Evolutionary conservation across 2,888 invertebrate genomes (phyloP).

Genomic region (Reticulitermes lucifugus): DNA sequence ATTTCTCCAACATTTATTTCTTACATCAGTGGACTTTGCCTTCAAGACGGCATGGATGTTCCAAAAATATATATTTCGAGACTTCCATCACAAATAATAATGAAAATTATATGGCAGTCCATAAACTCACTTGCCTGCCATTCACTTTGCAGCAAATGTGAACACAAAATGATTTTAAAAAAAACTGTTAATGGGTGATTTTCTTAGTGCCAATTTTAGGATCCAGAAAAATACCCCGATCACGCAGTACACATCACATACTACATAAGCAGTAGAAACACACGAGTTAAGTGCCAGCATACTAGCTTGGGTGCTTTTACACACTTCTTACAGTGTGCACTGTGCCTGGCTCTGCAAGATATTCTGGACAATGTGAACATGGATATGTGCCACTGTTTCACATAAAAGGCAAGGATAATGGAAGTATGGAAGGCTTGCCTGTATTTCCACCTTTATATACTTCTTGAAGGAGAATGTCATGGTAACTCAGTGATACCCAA

Average conservation of each 20-base stretch:
- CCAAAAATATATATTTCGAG: too few species aligned
- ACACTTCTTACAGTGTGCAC: background rate
- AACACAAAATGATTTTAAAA: too few species aligned
- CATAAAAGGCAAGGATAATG: constrained; percentile 22
- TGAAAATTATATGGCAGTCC: too few species aligned
- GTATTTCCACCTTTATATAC: background rate
- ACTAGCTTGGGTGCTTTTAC: background rate
- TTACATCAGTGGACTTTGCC: too few species aligned
- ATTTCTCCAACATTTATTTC: too few species aligned
- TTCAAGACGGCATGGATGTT: too few species aligned
- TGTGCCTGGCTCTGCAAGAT: background rate
- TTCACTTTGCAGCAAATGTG: too few species aligned
- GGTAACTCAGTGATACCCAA: constrained; percentile 25
- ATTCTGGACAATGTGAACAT: background rate
- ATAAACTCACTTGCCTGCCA: too few species aligned
- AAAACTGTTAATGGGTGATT: too few species aligned
- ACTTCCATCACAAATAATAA: too few species aligned
- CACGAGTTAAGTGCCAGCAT: background rate
- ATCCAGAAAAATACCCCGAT: too few species aligned
- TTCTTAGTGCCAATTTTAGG: too few species aligned
- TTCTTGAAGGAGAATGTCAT: constrained; percentile 17
- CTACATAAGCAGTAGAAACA: background rate
- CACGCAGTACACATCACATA: background rate
- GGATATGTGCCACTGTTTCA: constrained; percentile 3
- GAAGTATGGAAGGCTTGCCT: constrained; percentile 18